Evolutionary conservation across 2,797 vertebrate species (phyloP).

Genomic region (Lycodopsis pacificus): DNA sequence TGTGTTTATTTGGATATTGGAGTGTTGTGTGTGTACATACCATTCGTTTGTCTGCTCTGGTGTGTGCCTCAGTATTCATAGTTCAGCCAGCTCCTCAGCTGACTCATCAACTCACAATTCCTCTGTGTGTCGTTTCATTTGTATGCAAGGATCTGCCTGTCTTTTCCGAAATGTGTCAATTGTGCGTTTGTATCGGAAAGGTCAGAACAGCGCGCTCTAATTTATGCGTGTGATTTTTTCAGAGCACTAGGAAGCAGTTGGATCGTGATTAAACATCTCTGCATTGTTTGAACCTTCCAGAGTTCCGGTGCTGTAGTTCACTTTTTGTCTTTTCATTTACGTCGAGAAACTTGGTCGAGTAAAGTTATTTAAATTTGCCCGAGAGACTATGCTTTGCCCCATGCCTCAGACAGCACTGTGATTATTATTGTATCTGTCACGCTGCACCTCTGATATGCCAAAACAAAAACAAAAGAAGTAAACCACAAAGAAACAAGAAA

Average conservation of each 20-base stretch:
- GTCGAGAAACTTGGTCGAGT: background rate
- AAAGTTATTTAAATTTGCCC: slow-evolving; percentile 3
- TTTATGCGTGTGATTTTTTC: slow-evolving; percentile 19
- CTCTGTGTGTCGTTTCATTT: slow-evolving; percentile 43
- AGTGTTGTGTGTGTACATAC: slow-evolving; percentile 35
- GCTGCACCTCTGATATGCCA: background rate
- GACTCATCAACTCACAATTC: slow-evolving; percentile 44
- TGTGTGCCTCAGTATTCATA: slow-evolving; percentile 26
- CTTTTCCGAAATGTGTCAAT: background rate
- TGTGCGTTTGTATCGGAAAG: slow-evolving; percentile 5
- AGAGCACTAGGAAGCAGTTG: background rate
- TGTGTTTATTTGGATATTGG: slow-evolving; percentile 24
- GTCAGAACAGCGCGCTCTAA: background rate
- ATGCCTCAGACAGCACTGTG: background rate
- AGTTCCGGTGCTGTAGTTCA: background rate
- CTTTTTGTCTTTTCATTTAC: slow-evolving; percentile 9
- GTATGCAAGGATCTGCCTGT: slow-evolving; percentile 14
- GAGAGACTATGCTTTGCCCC: background rate
- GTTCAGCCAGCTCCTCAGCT: slow-evolving; percentile 23
- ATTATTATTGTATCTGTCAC: slow-evolving; percentile 5
- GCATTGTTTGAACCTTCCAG: background rate
- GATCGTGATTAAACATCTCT: background rate
- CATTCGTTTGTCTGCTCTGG: slow-evolving; percentile 34
- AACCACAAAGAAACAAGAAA: background rate
- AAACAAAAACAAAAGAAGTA: background rate